Evolutionary conservation across 2,113 vertebrate genomes (phyloP).

Genomic region (Cottus gobio): DNA sequence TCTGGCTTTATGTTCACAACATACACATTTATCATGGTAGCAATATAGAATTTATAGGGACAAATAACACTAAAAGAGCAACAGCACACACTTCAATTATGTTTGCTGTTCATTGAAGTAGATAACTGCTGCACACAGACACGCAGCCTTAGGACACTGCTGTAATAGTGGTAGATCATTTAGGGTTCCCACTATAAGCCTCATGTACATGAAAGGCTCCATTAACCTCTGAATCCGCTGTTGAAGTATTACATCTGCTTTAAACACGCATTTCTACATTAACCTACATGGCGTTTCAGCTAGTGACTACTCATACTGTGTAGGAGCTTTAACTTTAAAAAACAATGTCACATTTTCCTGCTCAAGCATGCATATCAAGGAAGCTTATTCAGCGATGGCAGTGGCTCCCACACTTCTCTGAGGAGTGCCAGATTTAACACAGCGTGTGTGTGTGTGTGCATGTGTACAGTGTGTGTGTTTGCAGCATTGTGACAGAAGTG

Average conservation of each 20-base stretch:
- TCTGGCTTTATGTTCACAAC: neutral
- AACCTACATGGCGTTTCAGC: slow-evolving; percentile 45
- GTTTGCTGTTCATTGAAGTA: slow-evolving; percentile 20
- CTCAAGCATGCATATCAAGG: slow-evolving; percentile 17
- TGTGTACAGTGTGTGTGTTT: slow-evolving; percentile 44
- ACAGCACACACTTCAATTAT: slow-evolving; percentile 28
- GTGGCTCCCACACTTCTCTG: slow-evolving; percentile 48
- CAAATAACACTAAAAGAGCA: slow-evolving; percentile 1
- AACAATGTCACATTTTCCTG: slow-evolving; percentile 41
- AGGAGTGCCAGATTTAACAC: slow-evolving; percentile 62
- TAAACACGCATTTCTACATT: slow-evolving; percentile 52
- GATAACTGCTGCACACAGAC: slow-evolving; percentile 20
- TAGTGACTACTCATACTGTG: slow-evolving; percentile 31
- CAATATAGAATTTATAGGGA: slow-evolving; percentile 4
- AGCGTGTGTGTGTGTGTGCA: slow-evolving; percentile 23
- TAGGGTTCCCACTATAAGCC: slow-evolving; percentile 55
- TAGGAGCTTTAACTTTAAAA: slow-evolving; percentile 16
- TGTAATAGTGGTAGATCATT: slow-evolving; percentile 40
- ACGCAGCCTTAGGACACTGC: slow-evolving; percentile 23
- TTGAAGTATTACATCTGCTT: slow-evolving; percentile 59
- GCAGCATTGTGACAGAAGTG: slow-evolving; percentile 66
- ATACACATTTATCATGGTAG: neutral
- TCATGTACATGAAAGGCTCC: slow-evolving; percentile 68
- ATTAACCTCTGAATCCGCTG: slow-evolving; percentile 73
- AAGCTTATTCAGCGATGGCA: slow-evolving; percentile 46